Base-by-base conservation (phyloP, 1,140 invertebrate species). In the Chironomus striatipennis region DNA sequence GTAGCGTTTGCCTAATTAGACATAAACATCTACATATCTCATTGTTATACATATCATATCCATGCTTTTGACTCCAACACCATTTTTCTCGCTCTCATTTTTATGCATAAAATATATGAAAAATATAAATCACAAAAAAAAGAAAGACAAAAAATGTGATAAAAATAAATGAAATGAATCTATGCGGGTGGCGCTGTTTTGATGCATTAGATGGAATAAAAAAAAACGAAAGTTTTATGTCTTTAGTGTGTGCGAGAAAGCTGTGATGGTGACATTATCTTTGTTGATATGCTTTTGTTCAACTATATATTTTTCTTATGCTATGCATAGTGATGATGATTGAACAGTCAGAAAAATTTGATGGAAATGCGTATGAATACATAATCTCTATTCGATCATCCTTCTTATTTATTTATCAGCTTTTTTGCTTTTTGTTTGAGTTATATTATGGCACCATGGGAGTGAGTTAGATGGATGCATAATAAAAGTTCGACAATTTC, bases 1-100 rank as follows among this genome's bases (percentile, higher is more conserved):
- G 47, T 57, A 57, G 47, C 47, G 47, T 57, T 57, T 57, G 47
- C 12, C 47, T 57, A 57, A 57, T 57, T 57, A 57, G 47, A 57
- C 15, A 57, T 57, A 57, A 57, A 57, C 12, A 57, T 57, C 12
- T 15, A 57, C 12, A 57, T 57, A n/a, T 15, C 47, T n/a, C 47
- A 15, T 34, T 34, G n/a, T 47, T 47, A 47, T 15, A 47, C 8
- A 9, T 15, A 47, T 47, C 43, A 47, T 47, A 15, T 9, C n/a
- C n/a, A 15, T 57, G n/a, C 1, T 1, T 57, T 57, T 57, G 47
- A 15, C 47, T 57, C 12, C 43, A 15, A 57, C 47, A 57, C 47
- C 47, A 57, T 15, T n/a, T 12, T 0, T 12, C 3, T 5, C 5
- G 47, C 12, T 57, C n/a, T 57, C n/a, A n/a, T n/a, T 57, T 57